Base-by-base conservation (phyloP, 2,888 invertebrate species). In the Sphecodes monilicornis region DNA sequence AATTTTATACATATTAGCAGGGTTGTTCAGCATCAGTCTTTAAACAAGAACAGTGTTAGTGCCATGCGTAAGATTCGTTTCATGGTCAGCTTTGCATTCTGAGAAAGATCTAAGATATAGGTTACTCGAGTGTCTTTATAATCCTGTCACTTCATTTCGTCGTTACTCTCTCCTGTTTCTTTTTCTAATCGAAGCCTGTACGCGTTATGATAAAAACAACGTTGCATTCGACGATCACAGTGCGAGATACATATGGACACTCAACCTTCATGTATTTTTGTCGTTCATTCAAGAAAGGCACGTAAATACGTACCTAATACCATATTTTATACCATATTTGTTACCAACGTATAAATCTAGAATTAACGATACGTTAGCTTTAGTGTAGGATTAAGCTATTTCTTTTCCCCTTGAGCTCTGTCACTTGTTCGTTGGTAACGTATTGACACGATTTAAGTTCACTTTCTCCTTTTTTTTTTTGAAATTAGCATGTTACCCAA, bases 321-420 rank as follows among this genome's bases (percentile, higher is more conserved):
- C 89, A 91, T 91, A 93, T 94, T 94, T 94, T 94, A 91, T 94
- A 94, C 93, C 90, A 91, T 91, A 92, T 93, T 94, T 94, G 94
- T 94, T 94, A 94, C 94, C 94, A 93, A 92, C 91, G 89, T 93
- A 90, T 91, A 92, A 90, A 92, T 91, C 89, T 91, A 93, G 91
- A 90, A 86, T 88, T 91, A 91, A 91, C 54, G 69, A 85, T 75
- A 86, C 68, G 75, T 90, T 93, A 93, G 91, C 70, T 82, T 91
- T 93, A 93, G 91, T 76, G 83, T 92, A 92, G 91, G 73, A 88
- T 83, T 93, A 91, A 91, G 92, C 54, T 79, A 77, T 76, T 89
- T 86, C 50, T 71, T 86, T 80, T 84, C 68, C 22, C 39, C 82
- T 81, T 84, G 69, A 13, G 41, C 82, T 73, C 54, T 85, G 80